These are phyloP conservation scores for Pterocles orientalis DNA, from an alignment of 2,113 vertebrate genomes.

Conservation along the genomic window DNA sequence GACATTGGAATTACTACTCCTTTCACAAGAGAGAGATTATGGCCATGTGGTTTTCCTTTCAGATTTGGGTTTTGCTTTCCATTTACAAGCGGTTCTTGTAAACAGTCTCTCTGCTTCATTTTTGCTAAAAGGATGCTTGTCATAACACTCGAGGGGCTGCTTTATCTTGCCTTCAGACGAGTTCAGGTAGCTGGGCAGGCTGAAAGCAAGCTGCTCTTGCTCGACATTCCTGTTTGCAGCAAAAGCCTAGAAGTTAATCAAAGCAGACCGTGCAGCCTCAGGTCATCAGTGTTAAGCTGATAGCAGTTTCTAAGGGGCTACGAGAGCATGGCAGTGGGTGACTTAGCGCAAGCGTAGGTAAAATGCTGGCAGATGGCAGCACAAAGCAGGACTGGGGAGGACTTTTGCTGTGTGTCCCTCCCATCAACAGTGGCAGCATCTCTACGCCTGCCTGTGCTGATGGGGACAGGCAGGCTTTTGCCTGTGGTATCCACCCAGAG, in stretches of 20 bases:
- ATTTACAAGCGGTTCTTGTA: slow-evolving; percentile 54
- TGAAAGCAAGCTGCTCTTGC: background rate
- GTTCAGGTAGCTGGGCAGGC: slow-evolving; percentile 4
- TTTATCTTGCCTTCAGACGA: slow-evolving; percentile 36
- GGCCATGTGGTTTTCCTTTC: slow-evolving; percentile 59
- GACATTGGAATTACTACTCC: slow-evolving; percentile 29
- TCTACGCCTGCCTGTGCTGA: background rate
- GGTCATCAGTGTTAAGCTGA: background rate
- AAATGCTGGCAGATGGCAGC: background rate
- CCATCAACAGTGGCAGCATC: background rate
- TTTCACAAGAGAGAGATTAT: slow-evolving; percentile 42
- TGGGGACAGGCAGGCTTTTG: background rate
- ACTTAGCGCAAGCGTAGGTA: background rate
- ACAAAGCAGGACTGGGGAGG: background rate
- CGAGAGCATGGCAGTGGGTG: fast-evolving
- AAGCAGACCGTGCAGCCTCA: background rate
- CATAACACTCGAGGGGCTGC: slow-evolving; percentile 44
- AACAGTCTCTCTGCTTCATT: slow-evolving; percentile 52
- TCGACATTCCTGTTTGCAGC: background rate
- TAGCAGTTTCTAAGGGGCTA: background rate
- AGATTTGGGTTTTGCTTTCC: slow-evolving; percentile 31
- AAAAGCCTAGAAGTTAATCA: background rate
- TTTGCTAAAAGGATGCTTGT: slow-evolving; percentile 58
- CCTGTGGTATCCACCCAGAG: background rate
- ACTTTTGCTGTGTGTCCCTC: background rate